Evolutionary conservation across 1,140 invertebrate genomes (phyloP), one percentile per base, ranked within the genome.

Genomic region (Linepithema humile): DNA sequence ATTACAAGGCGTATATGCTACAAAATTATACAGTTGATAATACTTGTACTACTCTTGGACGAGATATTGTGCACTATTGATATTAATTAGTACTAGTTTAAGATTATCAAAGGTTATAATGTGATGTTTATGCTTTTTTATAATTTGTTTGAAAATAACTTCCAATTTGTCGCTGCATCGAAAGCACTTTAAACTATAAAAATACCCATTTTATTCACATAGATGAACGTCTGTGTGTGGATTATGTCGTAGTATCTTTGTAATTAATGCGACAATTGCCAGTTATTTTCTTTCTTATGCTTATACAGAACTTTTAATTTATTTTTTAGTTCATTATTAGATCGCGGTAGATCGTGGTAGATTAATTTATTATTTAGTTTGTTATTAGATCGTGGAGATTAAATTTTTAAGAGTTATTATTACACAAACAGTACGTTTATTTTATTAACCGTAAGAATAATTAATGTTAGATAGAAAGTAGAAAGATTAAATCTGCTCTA

Each of bases 121-220:
- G n/a, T n/a, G n/a, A n/a, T n/a, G n/a, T n/a, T n/a, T n/a, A n/a
- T n/a, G 40, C 15, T 43, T 43, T 43, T 45, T 45, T 45, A 72
- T 72, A 88, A 88, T 88, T 88, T 85, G 83, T 72, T 43, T 38
- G 57, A 48, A 70, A 88, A 88, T 85, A 88, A 83, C 83, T 83
- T 85, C 77, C 77, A 77, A 88, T 88, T 88, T 75, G 65, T 80
- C 32, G 38, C 62, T 73, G 84, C 83, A 64, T 73, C 73, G 72
- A 87, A 77, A 80, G 60, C 74, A 75, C 59, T 35, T 67, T 35
- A 38, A 40, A 38, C 77, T 40, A 45, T 15, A 29, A n/a, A 20
- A n/a, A 29, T 43, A 20, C 29, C 38, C 45, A 32, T 15, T 65
- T 77, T 53, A 65, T 15, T 65, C 60, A 29, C 43, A 23, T 20